Evolutionary conservation across 64 coral and sea anemone species (phyloP), one percentile per base, ranked within the genome.

Genomic region (Acropora yongei): DNA sequence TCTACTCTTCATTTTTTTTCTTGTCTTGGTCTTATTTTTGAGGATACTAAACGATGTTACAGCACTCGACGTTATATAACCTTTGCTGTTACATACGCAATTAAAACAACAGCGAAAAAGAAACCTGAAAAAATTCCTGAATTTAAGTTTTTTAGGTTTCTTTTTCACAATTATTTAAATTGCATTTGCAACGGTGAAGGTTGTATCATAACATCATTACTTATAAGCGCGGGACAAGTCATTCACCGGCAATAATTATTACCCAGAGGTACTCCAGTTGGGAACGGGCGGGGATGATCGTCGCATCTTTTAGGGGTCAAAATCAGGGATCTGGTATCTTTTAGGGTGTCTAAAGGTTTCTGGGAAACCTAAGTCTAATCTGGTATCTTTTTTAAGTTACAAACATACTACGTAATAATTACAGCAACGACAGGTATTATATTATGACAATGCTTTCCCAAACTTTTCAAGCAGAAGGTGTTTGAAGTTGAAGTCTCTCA

Each of bases 351-450:
- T 55, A 55, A 55, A 55, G 51, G 51, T 55, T 55, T 55, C 10
- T 55, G 51, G 51, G 51, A 1, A 0, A 55, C 51, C 51, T 2
- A 55, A 55, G 51, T 55, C 51, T 55, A 55, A 55, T 55, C 51
- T 55, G 51, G 51, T 55, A 55, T 2, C 2, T 55, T 55, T 55
- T 5, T 55, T 55, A 55, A 55, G 51, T 2, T 0, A 55, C 5
- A 55, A 55, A 55, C 51, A 55, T 55, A 55, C 1, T 55, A 82
- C 49, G 72, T 71, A 86, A 49, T 86, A 72, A 86, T 86, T 47
- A 86, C 83, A 85, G 60, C 80, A 82, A 82, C 51, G 79, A 82
- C 49, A 82, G 46, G 4, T 82, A 60, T 82, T 82, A 82, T 55
- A 82, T 82, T 82, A 82, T 82, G 57, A 82, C 57, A 82, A 57